Conservation (phyloP, 2,113 vertebrate species). For the Tor tambroides region DNA sequence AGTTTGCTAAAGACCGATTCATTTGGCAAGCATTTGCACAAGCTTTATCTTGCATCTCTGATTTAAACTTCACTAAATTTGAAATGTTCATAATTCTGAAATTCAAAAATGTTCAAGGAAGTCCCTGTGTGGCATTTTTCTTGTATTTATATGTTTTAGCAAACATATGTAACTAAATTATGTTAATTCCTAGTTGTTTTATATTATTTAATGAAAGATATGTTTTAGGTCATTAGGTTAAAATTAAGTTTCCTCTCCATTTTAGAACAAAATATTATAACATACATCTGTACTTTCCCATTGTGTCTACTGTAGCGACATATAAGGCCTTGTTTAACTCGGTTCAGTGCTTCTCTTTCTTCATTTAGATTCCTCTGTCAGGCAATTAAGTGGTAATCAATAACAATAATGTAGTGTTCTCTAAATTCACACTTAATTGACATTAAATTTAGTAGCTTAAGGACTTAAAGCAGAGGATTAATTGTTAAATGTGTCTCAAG, state of each 20-base stretch:
- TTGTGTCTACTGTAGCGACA: background rate
- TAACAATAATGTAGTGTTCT: constrained; percentile 17
- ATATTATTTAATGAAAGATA: no score
- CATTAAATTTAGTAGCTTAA: background rate
- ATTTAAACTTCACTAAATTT: background rate
- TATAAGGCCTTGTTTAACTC: background rate
- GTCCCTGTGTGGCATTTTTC: no score
- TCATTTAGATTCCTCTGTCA: background rate
- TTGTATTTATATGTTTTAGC: no score
- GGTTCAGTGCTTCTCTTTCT: background rate
- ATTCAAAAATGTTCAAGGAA: no score
- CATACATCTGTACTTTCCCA: background rate
- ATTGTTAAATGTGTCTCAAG: background rate
- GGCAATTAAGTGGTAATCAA: background rate
- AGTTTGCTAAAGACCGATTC: background rate
- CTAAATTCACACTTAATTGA: constrained; percentile 3
- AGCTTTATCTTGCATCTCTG: background rate
- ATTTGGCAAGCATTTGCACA: background rate
- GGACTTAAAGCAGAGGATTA: background rate
- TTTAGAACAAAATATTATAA: background rate
- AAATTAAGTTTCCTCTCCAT: background rate
- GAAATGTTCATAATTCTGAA: no score
- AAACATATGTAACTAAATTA: no score
- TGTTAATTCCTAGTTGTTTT: no score
- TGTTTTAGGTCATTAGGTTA: background rate